Evolutionary conservation across 2,113 vertebrate species (phyloP), one percentile per base, ranked within the genome.

Genomic region (Rhadina sibilatrix): DNA sequence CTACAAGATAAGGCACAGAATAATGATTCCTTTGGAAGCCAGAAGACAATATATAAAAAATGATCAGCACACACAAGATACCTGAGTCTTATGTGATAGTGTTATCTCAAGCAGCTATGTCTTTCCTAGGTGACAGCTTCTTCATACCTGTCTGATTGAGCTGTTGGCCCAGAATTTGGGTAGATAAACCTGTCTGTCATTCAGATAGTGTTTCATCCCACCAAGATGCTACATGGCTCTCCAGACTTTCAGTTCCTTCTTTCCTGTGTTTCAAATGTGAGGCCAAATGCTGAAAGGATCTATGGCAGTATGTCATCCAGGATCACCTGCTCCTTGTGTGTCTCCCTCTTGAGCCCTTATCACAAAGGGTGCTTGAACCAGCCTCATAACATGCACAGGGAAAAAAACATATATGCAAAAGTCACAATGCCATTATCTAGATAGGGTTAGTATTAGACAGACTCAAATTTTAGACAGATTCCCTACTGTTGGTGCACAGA

Each of bases 301-400:
- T 65, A 24, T 1, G 1, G 22, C 23, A 5, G 8, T 53, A 33
- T 24, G 20, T 38, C 15, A 44, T 6, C 2, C 21, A 8, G 24
- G 33, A 16, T 18, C 21, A 6, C n/a, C 7, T 5, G 0, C 27
- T 38, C 14, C 37, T 37, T 15, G 16, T 19, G 12, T 3, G 1
- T 49, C 19, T 11, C 63, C 5, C n/a, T 38, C 65, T 59, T 44
- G 12, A 81, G 37, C 10, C 6, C 5, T 46, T 49, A 17, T 27
- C 20, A 25, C 40, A 76, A 49, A 60, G 11, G 8, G 6, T 70
- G 8, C 23, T 68, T 31, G 19, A 80, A 40, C 22, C 31, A 89
- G 21, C 23, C 38, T 93, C 16, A 6, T 8, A 56, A 37, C 0
- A 1, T 17, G 19, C 5, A 40, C 44, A 56, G 13, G 7, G 5